Percentiles rank a stretch among this genome's conserved stretches.
Conservation (phyloP, 2,797 vertebrate genomes). For the Periparus ater region DNA sequence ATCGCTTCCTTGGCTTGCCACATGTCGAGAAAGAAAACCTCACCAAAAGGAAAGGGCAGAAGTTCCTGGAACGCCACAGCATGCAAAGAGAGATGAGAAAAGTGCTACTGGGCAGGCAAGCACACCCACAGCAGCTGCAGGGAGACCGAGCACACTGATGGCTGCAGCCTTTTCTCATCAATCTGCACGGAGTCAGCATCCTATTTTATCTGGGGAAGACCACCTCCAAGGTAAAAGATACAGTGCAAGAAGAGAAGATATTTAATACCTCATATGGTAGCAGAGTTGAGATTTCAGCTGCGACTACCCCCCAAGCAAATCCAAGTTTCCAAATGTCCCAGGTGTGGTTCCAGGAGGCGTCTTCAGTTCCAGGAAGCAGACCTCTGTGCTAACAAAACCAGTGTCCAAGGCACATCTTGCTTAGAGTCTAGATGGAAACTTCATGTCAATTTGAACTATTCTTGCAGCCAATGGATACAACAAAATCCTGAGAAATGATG, state of each 20-base stretch:
- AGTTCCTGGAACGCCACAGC: neutral
- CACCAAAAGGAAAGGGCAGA: neutral
- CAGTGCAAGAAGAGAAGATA: neutral
- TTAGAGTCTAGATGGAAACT: slow-evolving; percentile 37
- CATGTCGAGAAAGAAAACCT: slow-evolving; percentile 10
- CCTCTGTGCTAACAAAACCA: slow-evolving; percentile 3
- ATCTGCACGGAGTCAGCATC: neutral
- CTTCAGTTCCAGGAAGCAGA: slow-evolving; percentile 54
- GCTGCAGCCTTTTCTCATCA: neutral
- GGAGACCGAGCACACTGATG: neutral
- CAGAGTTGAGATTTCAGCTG: slow-evolving; percentile 8
- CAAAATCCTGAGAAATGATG: neutral
- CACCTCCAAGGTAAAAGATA: neutral
- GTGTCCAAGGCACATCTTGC: slow-evolving; percentile 21
- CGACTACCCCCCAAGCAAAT: neutral
- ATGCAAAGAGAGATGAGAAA: neutral
- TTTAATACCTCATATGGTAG: neutral
- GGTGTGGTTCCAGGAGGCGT: slow-evolving; percentile 52
- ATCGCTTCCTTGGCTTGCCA: neutral
- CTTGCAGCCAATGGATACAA: neutral
- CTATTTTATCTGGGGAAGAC: neutral
- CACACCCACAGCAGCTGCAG: neutral
- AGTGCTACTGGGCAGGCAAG: neutral
- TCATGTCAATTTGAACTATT: neutral
- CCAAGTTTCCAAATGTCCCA: slow-evolving; percentile 61